Percentiles rank a stretch among this genome's conserved stretches.
phyloP scores from a whole-genome alignment of 2,797 vertebrate species.

The Anas georgica region DNA sequence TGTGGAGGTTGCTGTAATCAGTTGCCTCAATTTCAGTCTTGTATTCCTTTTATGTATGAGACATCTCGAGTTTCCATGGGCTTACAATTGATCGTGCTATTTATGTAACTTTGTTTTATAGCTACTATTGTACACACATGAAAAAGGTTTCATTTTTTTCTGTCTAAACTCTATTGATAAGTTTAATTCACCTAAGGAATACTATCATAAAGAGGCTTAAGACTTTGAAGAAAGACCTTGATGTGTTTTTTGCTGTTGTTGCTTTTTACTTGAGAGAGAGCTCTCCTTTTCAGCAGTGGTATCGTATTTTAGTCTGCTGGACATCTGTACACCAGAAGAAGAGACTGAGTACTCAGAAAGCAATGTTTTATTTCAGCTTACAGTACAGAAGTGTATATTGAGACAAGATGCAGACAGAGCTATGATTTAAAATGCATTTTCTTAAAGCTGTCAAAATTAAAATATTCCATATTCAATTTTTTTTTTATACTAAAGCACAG shows the following conservation, averaged over 20 bases:
- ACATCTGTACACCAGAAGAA: background rate
- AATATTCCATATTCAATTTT: background rate
- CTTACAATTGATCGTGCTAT: background rate
- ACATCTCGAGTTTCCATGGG: background rate
- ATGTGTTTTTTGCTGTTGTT: background rate
- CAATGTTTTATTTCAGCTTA: background rate
- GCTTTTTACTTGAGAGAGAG: background rate
- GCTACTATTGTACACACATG: background rate
- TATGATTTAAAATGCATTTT: background rate
- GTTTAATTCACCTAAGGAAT: background rate
- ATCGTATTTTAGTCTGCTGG: background rate
- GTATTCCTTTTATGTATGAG: background rate
- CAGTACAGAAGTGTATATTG: background rate
- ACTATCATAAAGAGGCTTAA: background rate
- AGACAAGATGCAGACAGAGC: background rate
- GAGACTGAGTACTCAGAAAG: background rate
- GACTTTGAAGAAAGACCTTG: background rate
- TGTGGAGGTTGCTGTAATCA: background rate
- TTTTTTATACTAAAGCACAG: background rate
- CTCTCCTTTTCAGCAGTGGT: background rate
- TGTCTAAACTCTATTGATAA: background rate
- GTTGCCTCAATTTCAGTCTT: background rate
- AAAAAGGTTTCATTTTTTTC: background rate
- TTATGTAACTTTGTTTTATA: background rate
- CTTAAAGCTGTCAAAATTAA: background rate